Percentiles rank a stretch among this genome's conserved stretches.
Conservation (phyloP, 37 sponge, comb jelly and placozoan genomes). For the Petrosia ficiformis region DNA sequence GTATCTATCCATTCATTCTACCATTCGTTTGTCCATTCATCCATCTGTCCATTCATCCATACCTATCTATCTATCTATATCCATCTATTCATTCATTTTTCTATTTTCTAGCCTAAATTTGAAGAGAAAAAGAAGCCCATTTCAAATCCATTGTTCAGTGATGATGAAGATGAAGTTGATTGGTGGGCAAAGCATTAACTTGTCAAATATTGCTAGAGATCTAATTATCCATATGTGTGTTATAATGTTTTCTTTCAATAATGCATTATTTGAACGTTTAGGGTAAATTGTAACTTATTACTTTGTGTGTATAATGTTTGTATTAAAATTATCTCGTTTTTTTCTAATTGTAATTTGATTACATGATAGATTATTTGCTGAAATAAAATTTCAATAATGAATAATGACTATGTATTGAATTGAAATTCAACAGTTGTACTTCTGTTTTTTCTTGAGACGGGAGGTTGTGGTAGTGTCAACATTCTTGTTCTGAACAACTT, state of each 20-base stretch:
- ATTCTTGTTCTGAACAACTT: not conserved
- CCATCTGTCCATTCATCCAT: not conserved
- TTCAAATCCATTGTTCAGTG: constrained; percentile 23
- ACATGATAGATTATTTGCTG: not conserved
- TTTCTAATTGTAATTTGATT: not conserved
- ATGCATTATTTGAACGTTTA: not conserved
- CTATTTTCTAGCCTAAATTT: not conserved
- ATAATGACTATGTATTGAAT: too few relatives aligned
- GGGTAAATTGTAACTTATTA: not conserved
- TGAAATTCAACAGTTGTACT: not conserved
- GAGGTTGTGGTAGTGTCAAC: not conserved
- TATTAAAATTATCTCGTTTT: not conserved
- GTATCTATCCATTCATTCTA: too few relatives aligned
- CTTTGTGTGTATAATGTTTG: not conserved
- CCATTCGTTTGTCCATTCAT: not conserved
- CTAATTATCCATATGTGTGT: not conserved
- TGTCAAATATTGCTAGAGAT: too few relatives aligned
- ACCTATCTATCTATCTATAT: not conserved
- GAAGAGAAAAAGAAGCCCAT: not conserved
- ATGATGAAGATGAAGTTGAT: constrained; percentile 49
- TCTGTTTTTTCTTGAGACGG: not conserved
- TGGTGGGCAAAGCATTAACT: not conserved
- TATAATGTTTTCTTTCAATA: not conserved
- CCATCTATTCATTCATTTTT: too few relatives aligned
- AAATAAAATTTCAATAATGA: too few relatives aligned